A percentile compares a stretch with the other conserved stretches of the same genome.
phyloP scores from a whole-genome alignment of 2,888 invertebrate genomes.

The Andrena bucephala region DNA sequence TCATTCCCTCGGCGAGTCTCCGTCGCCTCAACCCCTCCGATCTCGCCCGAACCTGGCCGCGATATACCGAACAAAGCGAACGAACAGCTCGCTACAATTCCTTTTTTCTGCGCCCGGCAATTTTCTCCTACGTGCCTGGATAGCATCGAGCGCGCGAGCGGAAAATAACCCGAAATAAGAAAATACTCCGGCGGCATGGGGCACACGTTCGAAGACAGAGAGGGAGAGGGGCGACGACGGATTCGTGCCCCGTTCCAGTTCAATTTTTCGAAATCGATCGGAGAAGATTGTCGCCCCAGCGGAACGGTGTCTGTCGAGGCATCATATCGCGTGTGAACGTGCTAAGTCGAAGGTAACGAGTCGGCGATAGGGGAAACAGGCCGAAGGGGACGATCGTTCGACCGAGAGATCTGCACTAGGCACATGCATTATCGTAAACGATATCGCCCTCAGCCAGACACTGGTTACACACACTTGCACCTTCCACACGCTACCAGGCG shows the following conservation, averaged over 20 bases:
- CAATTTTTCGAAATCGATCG: slow-evolving; percentile 65
- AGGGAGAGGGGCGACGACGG: background rate
- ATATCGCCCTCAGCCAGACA: slow-evolving; percentile 71
- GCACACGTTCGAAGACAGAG: slow-evolving; percentile 38
- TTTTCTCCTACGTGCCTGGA: slow-evolving; percentile 71
- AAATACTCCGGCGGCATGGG: slow-evolving; percentile 65
- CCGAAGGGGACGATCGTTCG: slow-evolving; percentile 68
- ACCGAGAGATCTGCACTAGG: slow-evolving; percentile 69
- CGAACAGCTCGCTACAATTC: slow-evolving; percentile 62
- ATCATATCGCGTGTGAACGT: slow-evolving; percentile 70
- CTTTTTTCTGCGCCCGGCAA: slow-evolving; percentile 67
- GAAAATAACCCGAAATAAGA: slow-evolving; percentile 63
- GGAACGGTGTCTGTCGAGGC: slow-evolving; percentile 36
- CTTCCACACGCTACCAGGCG: slow-evolving; percentile 20
- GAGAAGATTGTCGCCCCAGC: slow-evolving; percentile 42
- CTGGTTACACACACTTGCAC: slow-evolving; percentile 47
- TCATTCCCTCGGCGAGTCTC: slow-evolving; percentile 80
- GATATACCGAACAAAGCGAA: slow-evolving; percentile 72
- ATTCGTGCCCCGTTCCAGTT: slow-evolving; percentile 21
- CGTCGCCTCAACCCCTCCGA: slow-evolving; percentile 73
- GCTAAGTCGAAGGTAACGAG: slow-evolving; percentile 72
- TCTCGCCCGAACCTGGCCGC: slow-evolving; percentile 61
- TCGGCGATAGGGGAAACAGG: slow-evolving; percentile 59
- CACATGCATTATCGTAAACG: slow-evolving; percentile 73
- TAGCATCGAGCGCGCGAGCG: slow-evolving; percentile 55